A percentile compares a stretch with the other conserved stretches of the same genome.
Evolutionary conservation across 1,140 invertebrate species (phyloP).

Genomic region (Drosophila sproati): DNA sequence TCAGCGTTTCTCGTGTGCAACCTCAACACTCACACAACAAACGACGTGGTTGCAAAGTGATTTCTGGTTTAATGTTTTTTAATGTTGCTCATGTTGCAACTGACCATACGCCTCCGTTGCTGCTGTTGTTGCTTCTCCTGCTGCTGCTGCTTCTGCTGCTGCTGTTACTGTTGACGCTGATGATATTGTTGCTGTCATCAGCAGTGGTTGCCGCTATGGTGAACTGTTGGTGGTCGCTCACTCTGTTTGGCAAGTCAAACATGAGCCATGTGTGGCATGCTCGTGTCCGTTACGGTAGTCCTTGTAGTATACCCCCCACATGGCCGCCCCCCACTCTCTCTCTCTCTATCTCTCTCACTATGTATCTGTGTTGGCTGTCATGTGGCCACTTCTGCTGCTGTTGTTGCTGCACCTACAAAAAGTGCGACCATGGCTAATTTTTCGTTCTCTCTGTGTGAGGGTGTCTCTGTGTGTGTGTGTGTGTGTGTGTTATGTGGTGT

Average conservation of each 20-base stretch:
- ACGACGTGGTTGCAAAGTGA: constrained; percentile 81
- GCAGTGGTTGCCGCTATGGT: constrained; percentile 76
- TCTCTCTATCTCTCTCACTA: constrained; percentile 2
- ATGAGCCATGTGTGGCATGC: constrained; percentile 46
- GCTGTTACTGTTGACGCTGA: constrained; percentile 62
- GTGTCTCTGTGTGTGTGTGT: constrained; percentile 28
- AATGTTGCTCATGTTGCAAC: constrained; percentile 79
- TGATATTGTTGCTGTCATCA: constrained; percentile 82
- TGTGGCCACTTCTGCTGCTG: constrained; percentile 43
- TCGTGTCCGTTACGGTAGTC: constrained; percentile 41
- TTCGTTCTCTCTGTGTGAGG: constrained; percentile 45
- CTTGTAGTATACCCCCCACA: neutral
- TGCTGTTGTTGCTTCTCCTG: constrained; percentile 9
- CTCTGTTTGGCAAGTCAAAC: constrained; percentile 71
- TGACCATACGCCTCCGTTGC: constrained; percentile 24
- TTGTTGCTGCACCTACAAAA: constrained; percentile 53
- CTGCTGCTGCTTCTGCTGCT: constrained; percentile 14
- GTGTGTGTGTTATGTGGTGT: constrained; percentile 18
- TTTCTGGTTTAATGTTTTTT: constrained; percentile 82
- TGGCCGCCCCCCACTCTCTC: neutral
- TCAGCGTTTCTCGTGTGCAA: neutral
- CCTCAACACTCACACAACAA: constrained; percentile 60
- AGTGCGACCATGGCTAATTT: constrained; percentile 67
- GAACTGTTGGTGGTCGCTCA: constrained; percentile 58
- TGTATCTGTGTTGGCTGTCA: constrained; percentile 25